phyloP scores from a whole-genome alignment of 1,140 invertebrate species.

The Penaeus japonicus region DNA sequence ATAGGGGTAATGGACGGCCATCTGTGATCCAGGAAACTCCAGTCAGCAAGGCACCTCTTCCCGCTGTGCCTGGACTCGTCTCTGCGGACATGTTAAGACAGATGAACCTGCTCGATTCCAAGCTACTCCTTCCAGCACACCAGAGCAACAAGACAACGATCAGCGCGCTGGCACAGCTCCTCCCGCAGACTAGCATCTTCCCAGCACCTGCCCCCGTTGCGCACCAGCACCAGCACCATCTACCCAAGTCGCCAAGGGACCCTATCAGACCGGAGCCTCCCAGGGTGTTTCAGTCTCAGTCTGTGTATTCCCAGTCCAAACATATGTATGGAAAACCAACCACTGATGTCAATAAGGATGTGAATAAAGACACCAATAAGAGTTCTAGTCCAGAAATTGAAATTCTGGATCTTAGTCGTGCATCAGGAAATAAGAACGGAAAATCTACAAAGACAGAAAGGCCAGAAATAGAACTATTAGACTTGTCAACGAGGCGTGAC shows the following conservation, averaged over 20 bases:
- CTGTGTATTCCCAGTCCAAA: slow-evolving; percentile 57
- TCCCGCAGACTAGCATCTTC: slow-evolving; percentile 58
- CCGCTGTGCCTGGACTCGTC: slow-evolving; percentile 57
- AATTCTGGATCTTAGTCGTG: slow-evolving; percentile 57
- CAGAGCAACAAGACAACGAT: slow-evolving; percentile 59
- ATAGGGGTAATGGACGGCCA: slow-evolving; percentile 31
- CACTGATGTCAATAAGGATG: slow-evolving; percentile 45
- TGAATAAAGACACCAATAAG: slow-evolving; percentile 45
- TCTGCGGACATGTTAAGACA: slow-evolving; percentile 55
- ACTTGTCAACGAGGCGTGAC: slow-evolving; percentile 57
- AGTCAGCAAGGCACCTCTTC: slow-evolving; percentile 22
- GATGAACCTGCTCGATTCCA: slow-evolving; percentile 57
- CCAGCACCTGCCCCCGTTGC: slow-evolving; percentile 56
- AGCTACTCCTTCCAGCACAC: slow-evolving; percentile 58
- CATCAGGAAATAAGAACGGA: slow-evolving; percentile 42
- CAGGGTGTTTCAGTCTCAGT: slow-evolving; percentile 57
- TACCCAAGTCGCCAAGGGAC: slow-evolving; percentile 48
- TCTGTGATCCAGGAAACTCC: slow-evolving; percentile 50
- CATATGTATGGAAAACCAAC: slow-evolving; percentile 59
- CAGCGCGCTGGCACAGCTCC: slow-evolving; percentile 55
- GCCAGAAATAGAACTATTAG: slow-evolving; percentile 57
- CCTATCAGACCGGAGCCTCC: slow-evolving; percentile 55
- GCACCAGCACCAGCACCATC: slow-evolving; percentile 47
- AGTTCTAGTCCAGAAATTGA: slow-evolving; percentile 59
- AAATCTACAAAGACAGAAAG: slow-evolving; percentile 52